A percentile compares a stretch with the other conserved stretches of the same genome.
phyloP scores from a whole-genome alignment of 2,888 invertebrate species.

The Hirtodrosophila alboralis region DNA sequence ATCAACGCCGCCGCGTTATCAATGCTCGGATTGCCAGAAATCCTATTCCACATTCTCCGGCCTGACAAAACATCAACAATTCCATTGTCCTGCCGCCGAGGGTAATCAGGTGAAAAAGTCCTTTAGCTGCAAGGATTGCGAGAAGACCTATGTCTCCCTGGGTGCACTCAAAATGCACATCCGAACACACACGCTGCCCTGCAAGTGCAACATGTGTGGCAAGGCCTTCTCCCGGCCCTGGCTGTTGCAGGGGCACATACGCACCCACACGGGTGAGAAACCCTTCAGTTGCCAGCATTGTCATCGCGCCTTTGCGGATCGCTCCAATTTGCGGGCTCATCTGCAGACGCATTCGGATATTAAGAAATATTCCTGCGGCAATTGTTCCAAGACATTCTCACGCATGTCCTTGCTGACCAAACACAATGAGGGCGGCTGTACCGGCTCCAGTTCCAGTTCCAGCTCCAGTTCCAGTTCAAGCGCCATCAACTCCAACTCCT shows the following conservation, averaged over 20 bases:
- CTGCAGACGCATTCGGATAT: slow-evolving; percentile 99
- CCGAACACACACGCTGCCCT: slow-evolving; percentile 97
- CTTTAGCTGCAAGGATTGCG: slow-evolving; percentile 98
- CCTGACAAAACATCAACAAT: slow-evolving; percentile 97
- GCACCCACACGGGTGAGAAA: slow-evolving; percentile 99
- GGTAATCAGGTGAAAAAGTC: slow-evolving; percentile 94
- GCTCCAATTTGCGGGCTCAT: slow-evolving; percentile 97
- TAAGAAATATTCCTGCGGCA: slow-evolving; percentile 97
- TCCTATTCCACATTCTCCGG: slow-evolving; percentile 98
- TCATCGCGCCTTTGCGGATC: slow-evolving; percentile 97
- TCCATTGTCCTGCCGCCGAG: slow-evolving; percentile 95
- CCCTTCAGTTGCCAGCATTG: slow-evolving; percentile 98
- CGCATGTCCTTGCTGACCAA: slow-evolving; percentile 97
- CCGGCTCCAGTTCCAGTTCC: slow-evolving; percentile 83
- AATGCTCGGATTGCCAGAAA: slow-evolving; percentile 96
- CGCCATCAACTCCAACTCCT: slow-evolving; percentile 39
- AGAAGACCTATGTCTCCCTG: slow-evolving; percentile 96
- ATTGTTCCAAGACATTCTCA: slow-evolving; percentile 98
- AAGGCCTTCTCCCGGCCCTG: slow-evolving; percentile 99
- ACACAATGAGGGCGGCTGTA: slow-evolving; percentile 95
- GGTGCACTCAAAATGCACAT: slow-evolving; percentile 99
- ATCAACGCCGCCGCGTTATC: slow-evolving; percentile 88
- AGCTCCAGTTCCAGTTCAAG: slow-evolving; percentile 39
- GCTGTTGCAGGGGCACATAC: slow-evolving; percentile 98
- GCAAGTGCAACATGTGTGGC: slow-evolving; percentile 97